Evolutionary conservation across 2,797 vertebrate species (phyloP).

Genomic region (Phataginus tricuspis): DNA sequence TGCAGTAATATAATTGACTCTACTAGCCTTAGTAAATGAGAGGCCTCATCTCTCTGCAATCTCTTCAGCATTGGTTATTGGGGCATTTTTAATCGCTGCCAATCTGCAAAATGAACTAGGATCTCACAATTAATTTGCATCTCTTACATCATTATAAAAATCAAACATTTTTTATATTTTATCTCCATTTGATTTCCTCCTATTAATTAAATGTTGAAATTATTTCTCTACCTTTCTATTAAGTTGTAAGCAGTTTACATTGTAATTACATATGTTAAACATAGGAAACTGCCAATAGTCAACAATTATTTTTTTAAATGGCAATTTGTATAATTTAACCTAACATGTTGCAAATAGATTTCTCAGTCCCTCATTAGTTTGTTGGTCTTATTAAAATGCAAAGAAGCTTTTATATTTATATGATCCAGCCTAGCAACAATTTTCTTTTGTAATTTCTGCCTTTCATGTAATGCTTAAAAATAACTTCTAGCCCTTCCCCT

Average conservation of each 20-base stretch:
- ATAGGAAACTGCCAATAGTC: not conserved
- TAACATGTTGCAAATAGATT: not conserved
- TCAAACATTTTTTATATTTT: not conserved
- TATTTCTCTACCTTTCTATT: not conserved
- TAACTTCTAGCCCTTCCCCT: not conserved
- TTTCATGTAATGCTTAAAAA: not conserved
- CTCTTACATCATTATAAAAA: not conserved
- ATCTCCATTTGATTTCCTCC: not conserved
- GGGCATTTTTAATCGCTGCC: not conserved
- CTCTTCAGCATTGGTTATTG: not conserved
- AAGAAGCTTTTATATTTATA: not conserved
- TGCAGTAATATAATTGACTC: not conserved
- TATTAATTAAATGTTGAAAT: not conserved
- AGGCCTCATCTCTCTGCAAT: not conserved
- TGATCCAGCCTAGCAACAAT: not conserved
- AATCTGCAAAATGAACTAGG: slow-evolving; percentile 30
- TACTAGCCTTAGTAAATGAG: not conserved
- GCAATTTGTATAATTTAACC: not conserved
- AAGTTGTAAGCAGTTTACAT: slow-evolving; percentile 23
- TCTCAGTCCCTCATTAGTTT: not conserved
- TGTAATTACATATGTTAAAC: not conserved
- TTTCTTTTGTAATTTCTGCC: not conserved
- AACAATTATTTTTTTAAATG: not conserved
- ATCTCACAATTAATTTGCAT: not conserved
- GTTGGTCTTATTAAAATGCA: not conserved